phyloP scores from a whole-genome alignment of 2,797 vertebrate genomes.

The Pogonophryne albipinna region DNA sequence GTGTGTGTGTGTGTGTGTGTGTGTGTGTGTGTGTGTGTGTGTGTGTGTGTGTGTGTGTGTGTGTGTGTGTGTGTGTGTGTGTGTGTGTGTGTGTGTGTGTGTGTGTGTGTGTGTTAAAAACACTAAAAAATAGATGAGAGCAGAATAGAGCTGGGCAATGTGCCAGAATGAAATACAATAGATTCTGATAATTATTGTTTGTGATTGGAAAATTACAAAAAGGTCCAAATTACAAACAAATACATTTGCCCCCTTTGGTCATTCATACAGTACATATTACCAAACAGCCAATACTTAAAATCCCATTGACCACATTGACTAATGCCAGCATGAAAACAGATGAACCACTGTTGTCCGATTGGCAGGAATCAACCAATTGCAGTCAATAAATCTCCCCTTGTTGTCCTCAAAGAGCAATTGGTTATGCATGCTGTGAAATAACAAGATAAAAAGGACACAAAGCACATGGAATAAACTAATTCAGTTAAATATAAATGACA shows the following conservation, averaged over 20 bases:
- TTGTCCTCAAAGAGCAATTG: background rate
- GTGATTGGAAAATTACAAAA: background rate
- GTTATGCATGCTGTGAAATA: background rate
- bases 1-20: slow-evolving; percentile 16
- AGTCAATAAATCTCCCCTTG: slow-evolving; percentile 2
- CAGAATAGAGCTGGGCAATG: background rate
- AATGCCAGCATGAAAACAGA: background rate
- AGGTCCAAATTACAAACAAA: background rate
- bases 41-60: background rate
- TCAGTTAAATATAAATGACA: background rate
- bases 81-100: slow-evolving; percentile 12
- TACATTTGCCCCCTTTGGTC: no score
- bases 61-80: slow-evolving; percentile 27
- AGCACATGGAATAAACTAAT: background rate
- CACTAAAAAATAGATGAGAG: slow-evolving; percentile 11
- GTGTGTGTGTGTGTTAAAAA: slow-evolving; percentile 33
- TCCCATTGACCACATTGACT: no score
- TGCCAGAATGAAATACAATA: background rate
- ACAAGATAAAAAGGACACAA: background rate
- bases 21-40: background rate
- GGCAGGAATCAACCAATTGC: background rate
- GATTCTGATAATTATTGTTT: background rate
- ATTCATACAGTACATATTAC: no score
- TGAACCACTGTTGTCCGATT: background rate
- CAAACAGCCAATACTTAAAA: no score